Evolutionary conservation across 2,113 vertebrate species (phyloP).

Genomic region (Myotis brandtii): DNA sequence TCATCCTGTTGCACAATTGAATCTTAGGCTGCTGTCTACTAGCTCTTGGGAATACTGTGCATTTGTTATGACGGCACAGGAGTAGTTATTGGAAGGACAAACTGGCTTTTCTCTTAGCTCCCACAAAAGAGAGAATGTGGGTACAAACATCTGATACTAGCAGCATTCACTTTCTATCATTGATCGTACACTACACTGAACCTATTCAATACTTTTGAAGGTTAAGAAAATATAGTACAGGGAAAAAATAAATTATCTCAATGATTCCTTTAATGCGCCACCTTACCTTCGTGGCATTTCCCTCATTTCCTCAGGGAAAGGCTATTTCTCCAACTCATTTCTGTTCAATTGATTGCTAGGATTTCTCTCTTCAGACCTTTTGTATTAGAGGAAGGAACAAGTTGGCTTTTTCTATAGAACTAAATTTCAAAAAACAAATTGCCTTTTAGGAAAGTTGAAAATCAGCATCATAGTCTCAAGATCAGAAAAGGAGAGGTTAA

Average conservation of each 20-base stretch:
- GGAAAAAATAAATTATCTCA: conserved; percentile 5
- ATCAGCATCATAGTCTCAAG: background rate
- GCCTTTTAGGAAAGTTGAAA: conserved; percentile 53
- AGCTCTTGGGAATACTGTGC: background rate
- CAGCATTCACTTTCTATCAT: conserved; percentile 41
- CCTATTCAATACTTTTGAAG: conserved; percentile 41
- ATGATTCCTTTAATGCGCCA: conserved; percentile 27
- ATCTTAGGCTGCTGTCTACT: background rate
- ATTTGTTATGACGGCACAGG: background rate
- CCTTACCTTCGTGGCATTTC: background rate
- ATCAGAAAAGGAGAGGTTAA: background rate
- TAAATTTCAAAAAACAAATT: conserved; percentile 38
- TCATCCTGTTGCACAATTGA: background rate
- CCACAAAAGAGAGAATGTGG: background rate
- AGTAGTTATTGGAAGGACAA: background rate
- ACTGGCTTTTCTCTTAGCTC: background rate
- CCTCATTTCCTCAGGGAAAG: conserved; percentile 16
- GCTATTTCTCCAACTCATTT: conserved; percentile 55
- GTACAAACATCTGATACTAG: conserved; percentile 35
- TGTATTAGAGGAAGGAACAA: conserved; percentile 4
- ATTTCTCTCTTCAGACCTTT: conserved; percentile 59
- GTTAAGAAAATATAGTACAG: conserved; percentile 50
- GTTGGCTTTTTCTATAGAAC: background rate
- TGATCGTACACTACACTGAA: conserved; percentile 49
- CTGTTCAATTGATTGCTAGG: conserved; percentile 53